These are phyloP conservation scores for Botia almorhae DNA, from an alignment of 2,797 vertebrate species.

Conservation along the genomic window DNA sequence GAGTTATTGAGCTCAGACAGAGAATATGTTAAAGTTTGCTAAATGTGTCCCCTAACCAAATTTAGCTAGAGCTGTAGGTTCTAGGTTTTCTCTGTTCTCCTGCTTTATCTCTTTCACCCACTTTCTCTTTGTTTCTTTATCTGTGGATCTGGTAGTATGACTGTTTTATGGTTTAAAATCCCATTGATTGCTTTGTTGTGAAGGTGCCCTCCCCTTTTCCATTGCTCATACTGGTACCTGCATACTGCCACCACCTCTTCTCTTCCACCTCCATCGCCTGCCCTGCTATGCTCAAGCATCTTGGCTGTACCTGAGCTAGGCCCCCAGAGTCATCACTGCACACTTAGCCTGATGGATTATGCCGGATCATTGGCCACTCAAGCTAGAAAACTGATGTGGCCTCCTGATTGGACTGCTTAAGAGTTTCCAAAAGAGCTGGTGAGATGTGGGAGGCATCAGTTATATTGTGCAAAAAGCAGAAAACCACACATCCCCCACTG, in stretches of 20 bases:
- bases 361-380: constrained; percentile 57
- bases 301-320: constrained; percentile 80
- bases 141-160: constrained; percentile 77
- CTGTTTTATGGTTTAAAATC: constrained; percentile 81
- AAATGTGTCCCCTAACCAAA: constrained; percentile 65
- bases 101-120: constrained; percentile 40
- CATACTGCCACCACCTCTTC: constrained; percentile 75
- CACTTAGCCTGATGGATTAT: constrained; percentile 64
- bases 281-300: constrained; percentile 78
- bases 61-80: constrained; percentile 68
- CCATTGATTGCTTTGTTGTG: constrained; percentile 89
- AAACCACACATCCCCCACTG: constrained; percentile 11
- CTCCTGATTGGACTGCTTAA: constrained; percentile 63
- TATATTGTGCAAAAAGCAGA: constrained; percentile 56
- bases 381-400: constrained; percentile 56
- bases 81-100: constrained; percentile 62
- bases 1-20: background rate
- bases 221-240: constrained; percentile 86
- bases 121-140: constrained; percentile 61
- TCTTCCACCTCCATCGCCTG: constrained; percentile 80
- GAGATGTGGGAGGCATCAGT: constrained; percentile 51
- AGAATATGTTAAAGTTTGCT: constrained; percentile 14
- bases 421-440: constrained; percentile 53
- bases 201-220: constrained; percentile 87
- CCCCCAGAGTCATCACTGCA: constrained; percentile 72